These are phyloP conservation scores for Ladona fulva DNA, from an alignment of 1,140 invertebrate genomes.

Conservation along the genomic window DNA sequence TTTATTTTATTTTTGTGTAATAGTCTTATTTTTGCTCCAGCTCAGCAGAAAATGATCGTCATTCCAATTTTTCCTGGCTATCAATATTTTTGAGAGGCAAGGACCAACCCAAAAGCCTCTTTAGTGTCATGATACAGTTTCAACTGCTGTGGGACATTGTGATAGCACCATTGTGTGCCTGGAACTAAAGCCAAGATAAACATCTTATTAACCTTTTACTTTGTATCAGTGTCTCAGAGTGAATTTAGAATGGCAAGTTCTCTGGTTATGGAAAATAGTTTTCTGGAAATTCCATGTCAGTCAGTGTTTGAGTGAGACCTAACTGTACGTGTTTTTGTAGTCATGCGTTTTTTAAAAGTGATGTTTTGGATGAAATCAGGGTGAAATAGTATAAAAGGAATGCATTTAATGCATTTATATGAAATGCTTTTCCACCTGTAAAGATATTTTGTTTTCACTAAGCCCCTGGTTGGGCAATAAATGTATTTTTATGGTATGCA, in stretches of 20 bases:
- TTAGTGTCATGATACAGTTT: neutral
- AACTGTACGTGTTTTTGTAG: no score
- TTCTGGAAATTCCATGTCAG: no score
- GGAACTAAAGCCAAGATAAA: neutral
- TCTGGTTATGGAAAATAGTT: neutral
- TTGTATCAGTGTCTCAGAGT: neutral
- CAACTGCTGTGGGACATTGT: neutral
- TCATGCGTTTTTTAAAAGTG: no score
- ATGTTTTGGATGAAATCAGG: no score
- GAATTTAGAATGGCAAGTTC: neutral
- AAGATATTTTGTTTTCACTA: no score
- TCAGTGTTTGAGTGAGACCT: no score
- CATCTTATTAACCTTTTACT: neutral
- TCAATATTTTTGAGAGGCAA: neutral
- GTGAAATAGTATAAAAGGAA: no score
- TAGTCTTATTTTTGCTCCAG: neutral
- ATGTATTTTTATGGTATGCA: no score
- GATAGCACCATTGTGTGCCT: neutral
- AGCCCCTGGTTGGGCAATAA: no score
- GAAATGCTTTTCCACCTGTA: no score
- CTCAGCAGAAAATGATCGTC: conserved; percentile 4
- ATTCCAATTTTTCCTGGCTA: neutral
- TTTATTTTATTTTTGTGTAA: neutral
- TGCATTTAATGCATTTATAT: no score
- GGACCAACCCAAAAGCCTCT: neutral